Base-by-base conservation (phyloP, 2,888 invertebrate genomes). In the Biston stratarius region DNA sequence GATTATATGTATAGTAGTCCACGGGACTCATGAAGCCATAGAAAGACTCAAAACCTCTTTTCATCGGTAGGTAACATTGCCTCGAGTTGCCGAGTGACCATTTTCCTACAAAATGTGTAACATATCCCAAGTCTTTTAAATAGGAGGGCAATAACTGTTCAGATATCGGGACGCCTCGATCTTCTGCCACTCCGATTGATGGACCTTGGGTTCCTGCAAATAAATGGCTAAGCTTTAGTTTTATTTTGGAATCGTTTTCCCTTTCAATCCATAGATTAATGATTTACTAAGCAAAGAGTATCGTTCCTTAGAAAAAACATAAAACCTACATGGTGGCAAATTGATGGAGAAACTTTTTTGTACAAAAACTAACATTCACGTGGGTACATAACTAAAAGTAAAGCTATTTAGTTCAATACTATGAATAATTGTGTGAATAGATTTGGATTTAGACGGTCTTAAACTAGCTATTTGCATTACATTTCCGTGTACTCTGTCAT, bases 1-100 rank as follows among this genome's bases (percentile, higher is more conserved):
- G 95, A 86, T 96, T 96, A 70, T 84, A 84, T 72, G 96, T 95
- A 80, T 94, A 96, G 83, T 98, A 98, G 84, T 97, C 97, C 73
- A 97, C 96, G 72, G 96, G 96, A 74, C 96, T 96, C 92, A 96
- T 96, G 88, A 97, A 98, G 52, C 98, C 98, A 80, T 95, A 97
- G 85, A 97, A 97, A 45, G 95, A 94, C 80, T 97, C 96, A 86
- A 97, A 97, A 57, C 97, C 97, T 74, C 97, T 94, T 78, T 94
- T 94, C 48, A 95, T 95, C 0, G 97, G 97, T 0, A 96, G 95
- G 87, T 96, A 97, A 75, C 95, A 95, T 74, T 94, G 94, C 64
- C 95, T 93, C 77, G 95, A 96, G 88, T 96, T 96, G n/a, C 98
- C 98, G 78, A 98, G 93, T 87, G 96, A 96, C 98, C 98, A 98